phyloP scores from a whole-genome alignment of 2,113 vertebrate genomes.

The Sapayoa aenigma region DNA sequence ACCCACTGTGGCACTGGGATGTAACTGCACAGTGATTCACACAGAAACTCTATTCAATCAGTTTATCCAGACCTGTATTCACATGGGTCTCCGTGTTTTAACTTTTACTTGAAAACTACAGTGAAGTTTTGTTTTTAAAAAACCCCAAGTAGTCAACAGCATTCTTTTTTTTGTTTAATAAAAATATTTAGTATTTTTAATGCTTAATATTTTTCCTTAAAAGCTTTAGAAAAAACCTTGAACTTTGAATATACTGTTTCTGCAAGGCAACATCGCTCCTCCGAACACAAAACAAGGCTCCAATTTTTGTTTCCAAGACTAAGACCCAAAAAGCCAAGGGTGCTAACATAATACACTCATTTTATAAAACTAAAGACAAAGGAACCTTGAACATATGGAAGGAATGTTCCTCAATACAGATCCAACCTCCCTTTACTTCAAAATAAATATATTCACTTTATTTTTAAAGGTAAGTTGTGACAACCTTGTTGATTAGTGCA shows the following conservation, averaged over 20 bases:
- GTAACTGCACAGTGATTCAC: neutral
- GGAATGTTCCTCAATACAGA: neutral
- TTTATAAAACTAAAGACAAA: neutral
- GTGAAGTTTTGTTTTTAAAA: neutral
- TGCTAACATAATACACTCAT: neutral
- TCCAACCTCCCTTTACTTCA: neutral
- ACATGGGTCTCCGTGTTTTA: neutral
- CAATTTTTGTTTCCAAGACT: neutral
- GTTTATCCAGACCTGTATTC: neutral
- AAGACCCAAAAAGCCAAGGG: neutral
- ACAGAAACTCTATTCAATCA: neutral
- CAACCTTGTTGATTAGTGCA: constrained; percentile 62
- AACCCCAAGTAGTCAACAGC: neutral
- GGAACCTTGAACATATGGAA: neutral
- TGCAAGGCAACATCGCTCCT: neutral
- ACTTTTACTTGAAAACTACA: neutral
- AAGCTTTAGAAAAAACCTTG: neutral
- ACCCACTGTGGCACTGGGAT: neutral
- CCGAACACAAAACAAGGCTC: neutral
- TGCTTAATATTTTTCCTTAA: neutral
- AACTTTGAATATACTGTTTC: neutral
- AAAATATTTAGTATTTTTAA: neutral
- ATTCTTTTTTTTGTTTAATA: neutral
- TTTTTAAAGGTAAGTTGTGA: constrained; percentile 67
- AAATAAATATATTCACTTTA: constrained; percentile 48